A percentile compares a stretch with the other conserved stretches of the same genome.
Evolutionary conservation across 2,797 vertebrate genomes (phyloP).

Genomic region (Xenops minutus): DNA sequence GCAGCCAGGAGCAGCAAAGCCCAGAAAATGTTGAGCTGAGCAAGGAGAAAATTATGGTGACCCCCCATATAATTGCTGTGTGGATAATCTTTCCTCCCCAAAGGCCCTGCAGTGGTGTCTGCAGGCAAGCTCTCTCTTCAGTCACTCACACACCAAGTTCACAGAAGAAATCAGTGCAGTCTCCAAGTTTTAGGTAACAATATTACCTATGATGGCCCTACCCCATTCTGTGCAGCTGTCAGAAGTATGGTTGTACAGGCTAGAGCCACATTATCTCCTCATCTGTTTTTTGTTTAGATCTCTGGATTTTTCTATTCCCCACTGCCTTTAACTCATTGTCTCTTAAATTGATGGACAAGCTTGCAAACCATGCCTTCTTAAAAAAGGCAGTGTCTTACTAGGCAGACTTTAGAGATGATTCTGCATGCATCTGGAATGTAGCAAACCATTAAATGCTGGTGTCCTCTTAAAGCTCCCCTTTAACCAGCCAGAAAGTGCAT

Average conservation of each 20-base stretch:
- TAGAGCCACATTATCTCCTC: not conserved
- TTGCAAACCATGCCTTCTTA: slow-evolving; percentile 21
- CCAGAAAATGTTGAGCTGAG: not conserved
- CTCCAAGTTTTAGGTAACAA: not conserved
- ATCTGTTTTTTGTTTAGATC: not conserved
- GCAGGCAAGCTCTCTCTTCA: not conserved
- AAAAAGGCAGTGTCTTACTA: not conserved
- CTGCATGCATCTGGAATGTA: not conserved
- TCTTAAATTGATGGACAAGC: slow-evolving; percentile 7
- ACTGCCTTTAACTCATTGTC: not conserved
- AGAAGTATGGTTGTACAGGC: not conserved
- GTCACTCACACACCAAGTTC: not conserved
- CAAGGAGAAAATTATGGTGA: not conserved
- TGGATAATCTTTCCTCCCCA: slow-evolving; percentile 11
- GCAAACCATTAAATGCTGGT: not conserved
- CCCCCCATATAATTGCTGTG: not conserved
- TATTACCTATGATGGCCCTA: not conserved
- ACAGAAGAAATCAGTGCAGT: not conserved
- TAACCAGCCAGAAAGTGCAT: not conserved
- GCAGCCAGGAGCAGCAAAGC: slow-evolving; percentile 6
- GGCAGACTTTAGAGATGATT: not conserved
- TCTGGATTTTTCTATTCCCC: not conserved
- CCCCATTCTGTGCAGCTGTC: not conserved
- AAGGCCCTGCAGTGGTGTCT: not conserved
- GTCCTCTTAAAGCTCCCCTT: not conserved